Conservation (phyloP, 2,113 vertebrate species). For the Nycticorax nycticorax region DNA sequence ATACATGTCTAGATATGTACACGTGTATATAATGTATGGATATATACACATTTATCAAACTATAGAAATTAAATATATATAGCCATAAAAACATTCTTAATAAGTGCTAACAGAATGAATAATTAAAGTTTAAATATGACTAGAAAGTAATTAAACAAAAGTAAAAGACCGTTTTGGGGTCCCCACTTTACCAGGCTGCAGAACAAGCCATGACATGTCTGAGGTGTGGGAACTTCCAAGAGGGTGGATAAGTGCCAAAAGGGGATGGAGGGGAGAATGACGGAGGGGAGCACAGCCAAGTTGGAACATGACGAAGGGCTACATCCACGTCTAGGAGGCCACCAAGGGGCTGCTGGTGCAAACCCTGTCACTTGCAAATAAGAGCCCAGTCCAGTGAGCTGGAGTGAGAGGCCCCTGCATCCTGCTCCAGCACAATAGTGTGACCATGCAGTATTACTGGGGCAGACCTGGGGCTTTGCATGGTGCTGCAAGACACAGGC, state of each 20-base stretch:
- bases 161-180: background rate
- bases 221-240: background rate
- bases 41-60: background rate
- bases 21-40: background rate
- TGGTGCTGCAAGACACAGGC: background rate
- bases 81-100: background rate
- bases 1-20: no score
- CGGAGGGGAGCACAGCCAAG: rapidly evolving
- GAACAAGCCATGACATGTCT: background rate
- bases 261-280: rapidly evolving
- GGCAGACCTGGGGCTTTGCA: background rate
- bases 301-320: background rate
- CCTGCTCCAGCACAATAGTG: background rate
- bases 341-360: background rate
- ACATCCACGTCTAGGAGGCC: background rate
- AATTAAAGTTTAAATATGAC: background rate
- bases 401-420: background rate
- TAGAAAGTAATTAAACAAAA: background rate
- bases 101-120: background rate
- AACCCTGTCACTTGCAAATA: background rate
- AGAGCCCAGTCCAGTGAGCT: background rate
- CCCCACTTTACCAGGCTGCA: background rate
- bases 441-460: background rate
- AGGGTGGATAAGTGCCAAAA: background rate
- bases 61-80: background rate